Base-by-base conservation (phyloP, 2,113 vertebrate genomes). In the Pseudorasbora parva region DNA sequence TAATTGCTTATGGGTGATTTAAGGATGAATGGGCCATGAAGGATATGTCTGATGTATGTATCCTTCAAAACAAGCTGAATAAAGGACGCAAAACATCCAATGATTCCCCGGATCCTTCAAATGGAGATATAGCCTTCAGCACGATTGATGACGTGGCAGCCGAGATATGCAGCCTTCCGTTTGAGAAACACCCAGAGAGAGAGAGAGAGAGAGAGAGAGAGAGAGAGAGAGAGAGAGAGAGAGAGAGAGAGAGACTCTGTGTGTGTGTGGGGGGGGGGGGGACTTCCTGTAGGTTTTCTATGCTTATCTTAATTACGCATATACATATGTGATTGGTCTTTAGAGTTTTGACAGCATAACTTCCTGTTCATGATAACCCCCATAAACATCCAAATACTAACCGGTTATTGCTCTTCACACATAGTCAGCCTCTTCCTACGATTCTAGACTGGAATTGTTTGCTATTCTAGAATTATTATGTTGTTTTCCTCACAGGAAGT, bases 301-400 rank as follows among this genome's bases (percentile, higher is more conserved):
- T 56, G 54, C 75, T 79, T 77, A 72, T 87, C 59, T 82, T 51
- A 73, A 78, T 83, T 23, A 33, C 23, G 51, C 27, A 56, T 51
- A 15, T 57, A 27, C 75, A 87, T 83, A 82, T 45, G 21, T 66
- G n/a, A 88, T 81, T 47, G 33, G 57, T 56, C 80, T 68, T 81
- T 62, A 45, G 78, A 82, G 79, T 47, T 59, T 72, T 86, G 54
- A 57, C 81, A 81, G 25, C 23, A 64, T 54, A 10, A 77, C 81
- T 64, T 82, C 79, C 85, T 57, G 49, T n/a, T n/a, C 21, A 23
- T 62, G 41, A 77, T 78, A 72, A 71, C 69, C 79, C 81, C 60
- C 45, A 81, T 78, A 86, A 85, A 87, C 60, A 56, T 71, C 33
- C 74, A 75, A 33, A 41, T 30, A 74, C 27, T 72, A 49, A 27